A percentile compares a stretch with the other conserved stretches of the same genome.
These are phyloP conservation scores for Ardeotis arabs DNA, from an alignment of 2,113 vertebrate genomes.

Conservation along the genomic window DNA sequence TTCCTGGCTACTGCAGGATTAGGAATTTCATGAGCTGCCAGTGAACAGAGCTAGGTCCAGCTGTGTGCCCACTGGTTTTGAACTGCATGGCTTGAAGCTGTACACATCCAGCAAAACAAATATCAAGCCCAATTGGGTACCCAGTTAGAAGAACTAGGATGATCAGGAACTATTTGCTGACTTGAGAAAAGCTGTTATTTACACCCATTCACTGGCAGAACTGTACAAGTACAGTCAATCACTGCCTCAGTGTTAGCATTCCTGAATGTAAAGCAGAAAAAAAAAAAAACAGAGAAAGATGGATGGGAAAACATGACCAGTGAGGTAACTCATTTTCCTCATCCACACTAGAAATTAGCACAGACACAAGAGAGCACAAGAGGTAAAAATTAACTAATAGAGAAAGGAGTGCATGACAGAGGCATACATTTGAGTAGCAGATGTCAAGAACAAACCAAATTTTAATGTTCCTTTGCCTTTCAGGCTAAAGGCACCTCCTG, in stretches of 20 bases:
- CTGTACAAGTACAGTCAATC: neutral
- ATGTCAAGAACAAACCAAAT: neutral
- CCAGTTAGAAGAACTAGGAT: neutral
- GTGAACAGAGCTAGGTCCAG: rapidly evolving
- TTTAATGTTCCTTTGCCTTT: neutral
- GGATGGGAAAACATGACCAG: neutral
- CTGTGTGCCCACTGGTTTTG: neutral
- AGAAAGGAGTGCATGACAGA: neutral
- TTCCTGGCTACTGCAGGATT: neutral
- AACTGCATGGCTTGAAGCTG: neutral
- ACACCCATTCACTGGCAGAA: neutral
- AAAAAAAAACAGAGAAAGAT: neutral
- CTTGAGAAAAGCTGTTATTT: neutral
- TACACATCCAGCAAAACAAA: neutral
- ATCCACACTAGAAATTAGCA: neutral
- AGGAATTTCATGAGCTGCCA: neutral
- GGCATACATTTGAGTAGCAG: neutral
- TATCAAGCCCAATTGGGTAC: neutral
- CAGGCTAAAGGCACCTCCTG: neutral
- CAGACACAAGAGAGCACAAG: neutral
- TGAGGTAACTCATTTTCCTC: rapidly evolving
- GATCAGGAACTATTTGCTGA: neutral
- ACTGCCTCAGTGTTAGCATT: neutral
- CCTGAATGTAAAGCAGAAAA: neutral
- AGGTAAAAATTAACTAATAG: neutral